Percentiles rank a stretch among this genome's conserved stretches.
Evolutionary conservation across 2,888 invertebrate species (phyloP).

Genomic region (Scaptodrosophila latifasciaeformis): DNA sequence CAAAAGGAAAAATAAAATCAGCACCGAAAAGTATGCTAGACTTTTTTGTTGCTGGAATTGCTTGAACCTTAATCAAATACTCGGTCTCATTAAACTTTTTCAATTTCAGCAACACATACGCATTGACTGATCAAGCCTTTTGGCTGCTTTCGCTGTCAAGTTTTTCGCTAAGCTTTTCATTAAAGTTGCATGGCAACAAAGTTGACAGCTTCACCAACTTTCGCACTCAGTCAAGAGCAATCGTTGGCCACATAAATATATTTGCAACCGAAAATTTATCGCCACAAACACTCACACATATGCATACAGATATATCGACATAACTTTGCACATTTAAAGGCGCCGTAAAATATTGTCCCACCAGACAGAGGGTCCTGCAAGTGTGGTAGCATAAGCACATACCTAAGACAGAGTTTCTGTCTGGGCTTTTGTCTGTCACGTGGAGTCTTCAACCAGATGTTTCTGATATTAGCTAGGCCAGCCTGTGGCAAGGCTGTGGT

Average conservation of each 20-base stretch:
- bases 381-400: constrained; percentile 17
- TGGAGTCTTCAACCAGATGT: too few species aligned
- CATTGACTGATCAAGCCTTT: constrained; percentile 33
- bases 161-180: constrained; percentile 52
- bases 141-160: constrained; percentile 40
- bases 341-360: constrained; percentile 34
- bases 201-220: constrained; percentile 29
- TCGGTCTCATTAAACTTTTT: constrained; percentile 60
- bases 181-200: constrained; percentile 65
- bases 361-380: constrained; percentile 23
- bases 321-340: too few species aligned
- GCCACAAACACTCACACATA: neutral
- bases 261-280: constrained; percentile 17
- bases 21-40: neutral
- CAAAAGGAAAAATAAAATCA: neutral
- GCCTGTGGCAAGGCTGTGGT: too few species aligned
- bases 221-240: constrained; percentile 8
- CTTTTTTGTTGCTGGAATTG: neutral
- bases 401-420: too few species aligned
- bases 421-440: too few species aligned
- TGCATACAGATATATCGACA: neutral
- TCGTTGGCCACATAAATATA: constrained; percentile 34
- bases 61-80: constrained; percentile 50
- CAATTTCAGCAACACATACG: constrained; percentile 39
- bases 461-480: too few species aligned